Conservation (phyloP, 2,113 vertebrate genomes). For the Halcyon malimbica region DNA sequence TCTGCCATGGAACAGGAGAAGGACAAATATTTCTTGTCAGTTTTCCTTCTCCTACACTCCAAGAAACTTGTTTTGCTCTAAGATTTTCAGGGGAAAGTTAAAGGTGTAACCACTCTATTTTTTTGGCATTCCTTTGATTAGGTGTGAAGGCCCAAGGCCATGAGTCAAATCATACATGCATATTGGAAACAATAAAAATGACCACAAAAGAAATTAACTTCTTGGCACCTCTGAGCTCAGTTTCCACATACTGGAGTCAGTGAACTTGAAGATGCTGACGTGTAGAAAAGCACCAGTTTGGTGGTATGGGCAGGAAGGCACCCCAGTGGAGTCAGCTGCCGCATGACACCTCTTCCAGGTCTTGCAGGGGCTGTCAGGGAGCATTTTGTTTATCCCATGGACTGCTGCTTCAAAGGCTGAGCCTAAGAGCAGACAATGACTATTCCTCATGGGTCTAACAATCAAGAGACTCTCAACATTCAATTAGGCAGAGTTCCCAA, state of each 20-base stretch:
- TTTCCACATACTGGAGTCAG: background rate
- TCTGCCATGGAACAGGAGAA: background rate
- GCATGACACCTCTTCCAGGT: rapidly evolving
- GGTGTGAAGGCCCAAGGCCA: background rate
- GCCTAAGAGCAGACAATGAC: background rate
- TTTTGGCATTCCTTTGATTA: background rate
- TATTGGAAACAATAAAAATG: background rate
- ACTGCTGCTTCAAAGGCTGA: background rate
- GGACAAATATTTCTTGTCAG: background rate
- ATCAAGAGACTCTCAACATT: constrained; percentile 2
- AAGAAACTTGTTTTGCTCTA: background rate
- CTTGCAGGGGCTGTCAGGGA: background rate
- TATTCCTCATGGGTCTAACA: background rate
- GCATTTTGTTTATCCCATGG: rapidly evolving
- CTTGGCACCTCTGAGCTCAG: background rate
- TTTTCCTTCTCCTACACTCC: background rate
- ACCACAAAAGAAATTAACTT: background rate
- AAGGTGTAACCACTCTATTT: background rate
- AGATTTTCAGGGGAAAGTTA: background rate
- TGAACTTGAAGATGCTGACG: background rate
- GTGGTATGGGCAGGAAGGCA: background rate
- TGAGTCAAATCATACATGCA: rapidly evolving
- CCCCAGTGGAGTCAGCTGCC: background rate
- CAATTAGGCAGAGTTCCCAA: constrained; percentile 31
- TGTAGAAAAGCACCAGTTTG: background rate